These are phyloP conservation scores for Eupithecia centaureata DNA, from an alignment of 2,888 invertebrate genomes.

Conservation along the genomic window DNA sequence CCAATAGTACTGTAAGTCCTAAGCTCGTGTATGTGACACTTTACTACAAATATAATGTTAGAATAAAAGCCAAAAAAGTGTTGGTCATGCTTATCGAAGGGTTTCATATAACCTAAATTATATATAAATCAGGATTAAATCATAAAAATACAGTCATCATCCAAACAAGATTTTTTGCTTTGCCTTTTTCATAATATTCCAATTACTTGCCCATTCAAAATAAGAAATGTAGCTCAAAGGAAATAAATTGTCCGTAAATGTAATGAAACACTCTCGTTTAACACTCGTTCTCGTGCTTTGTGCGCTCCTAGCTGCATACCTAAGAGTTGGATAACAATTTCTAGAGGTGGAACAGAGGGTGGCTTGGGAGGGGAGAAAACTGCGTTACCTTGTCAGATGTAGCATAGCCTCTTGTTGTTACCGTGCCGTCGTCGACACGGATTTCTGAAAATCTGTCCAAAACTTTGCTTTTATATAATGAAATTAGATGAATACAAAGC, in stretches of 20 bases:
- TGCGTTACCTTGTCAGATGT: constrained; percentile 58
- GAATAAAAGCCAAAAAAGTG: not conserved
- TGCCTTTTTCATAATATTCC: constrained; percentile 9
- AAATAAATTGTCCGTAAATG: constrained; percentile 47
- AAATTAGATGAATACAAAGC: constrained; percentile 31
- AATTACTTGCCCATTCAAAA: constrained; percentile 22
- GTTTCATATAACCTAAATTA: not conserved
- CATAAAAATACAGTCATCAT: not conserved
- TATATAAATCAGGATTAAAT: not conserved
- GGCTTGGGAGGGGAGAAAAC: constrained; percentile 55
- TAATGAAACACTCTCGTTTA: constrained; percentile 54
- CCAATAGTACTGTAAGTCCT: not conserved
- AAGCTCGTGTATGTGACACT: constrained; percentile 11
- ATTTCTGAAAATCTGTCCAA: constrained; percentile 4
- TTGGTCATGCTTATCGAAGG: not conserved
- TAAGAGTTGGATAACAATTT: constrained; percentile 64
- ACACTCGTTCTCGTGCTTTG: constrained; percentile 54
- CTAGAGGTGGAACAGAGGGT: constrained; percentile 61
- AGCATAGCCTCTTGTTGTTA: constrained; percentile 47
- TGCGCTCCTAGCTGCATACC: constrained; percentile 46
- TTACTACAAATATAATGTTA: constrained; percentile 6
- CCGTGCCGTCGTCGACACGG: constrained; percentile 20
- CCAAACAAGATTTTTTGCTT: not conserved
- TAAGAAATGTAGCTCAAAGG: constrained; percentile 26
- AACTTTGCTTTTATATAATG: constrained; percentile 9